phyloP scores from a whole-genome alignment of 1,140 invertebrate species.

The Anoplolepis gracilipes region DNA sequence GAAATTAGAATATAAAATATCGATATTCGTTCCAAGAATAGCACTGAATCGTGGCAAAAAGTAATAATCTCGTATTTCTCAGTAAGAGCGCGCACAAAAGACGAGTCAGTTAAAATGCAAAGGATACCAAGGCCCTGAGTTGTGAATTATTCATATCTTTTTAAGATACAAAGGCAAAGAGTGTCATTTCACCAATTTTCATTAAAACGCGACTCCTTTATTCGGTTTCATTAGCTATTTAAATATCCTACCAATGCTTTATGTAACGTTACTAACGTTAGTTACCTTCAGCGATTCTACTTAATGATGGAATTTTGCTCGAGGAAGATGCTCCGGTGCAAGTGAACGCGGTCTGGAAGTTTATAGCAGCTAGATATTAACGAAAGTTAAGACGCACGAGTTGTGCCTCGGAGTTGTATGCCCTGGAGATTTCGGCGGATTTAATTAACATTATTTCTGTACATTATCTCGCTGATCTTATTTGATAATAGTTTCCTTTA shows the following conservation, averaged over 20 bases:
- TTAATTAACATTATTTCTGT: slow-evolving; percentile 59
- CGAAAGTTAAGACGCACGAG: slow-evolving; percentile 37
- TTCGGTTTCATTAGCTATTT: slow-evolving; percentile 61
- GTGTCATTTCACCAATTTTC: slow-evolving; percentile 65
- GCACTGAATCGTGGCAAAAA: neutral
- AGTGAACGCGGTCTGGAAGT: slow-evolving; percentile 3
- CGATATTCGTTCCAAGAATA: slow-evolving; percentile 10
- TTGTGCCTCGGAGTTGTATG: slow-evolving; percentile 30
- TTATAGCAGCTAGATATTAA: slow-evolving; percentile 42
- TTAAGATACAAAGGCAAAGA: slow-evolving; percentile 58
- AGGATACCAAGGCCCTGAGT: slow-evolving; percentile 24
- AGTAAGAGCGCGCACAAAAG: slow-evolving; percentile 31
- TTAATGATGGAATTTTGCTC: neutral
- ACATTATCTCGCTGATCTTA: slow-evolving; percentile 50
- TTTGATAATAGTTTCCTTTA: slow-evolving; percentile 49
- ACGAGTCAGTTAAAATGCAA: slow-evolving; percentile 59
- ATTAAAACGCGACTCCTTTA: slow-evolving; percentile 67
- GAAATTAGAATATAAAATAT: slow-evolving; percentile 31
- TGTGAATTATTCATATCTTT: slow-evolving; percentile 70
- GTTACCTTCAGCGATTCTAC: neutral
- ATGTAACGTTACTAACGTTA: neutral
- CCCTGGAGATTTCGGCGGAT: slow-evolving; percentile 44
- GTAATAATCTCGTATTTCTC: slow-evolving; percentile 30
- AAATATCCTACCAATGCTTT: neutral
- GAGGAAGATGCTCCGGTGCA: slow-evolving; percentile 21